Evolutionary conservation across 92 coral and sea anemone species (phyloP), one percentile per base, ranked within the genome.

Genomic region (Porites lobata): DNA sequence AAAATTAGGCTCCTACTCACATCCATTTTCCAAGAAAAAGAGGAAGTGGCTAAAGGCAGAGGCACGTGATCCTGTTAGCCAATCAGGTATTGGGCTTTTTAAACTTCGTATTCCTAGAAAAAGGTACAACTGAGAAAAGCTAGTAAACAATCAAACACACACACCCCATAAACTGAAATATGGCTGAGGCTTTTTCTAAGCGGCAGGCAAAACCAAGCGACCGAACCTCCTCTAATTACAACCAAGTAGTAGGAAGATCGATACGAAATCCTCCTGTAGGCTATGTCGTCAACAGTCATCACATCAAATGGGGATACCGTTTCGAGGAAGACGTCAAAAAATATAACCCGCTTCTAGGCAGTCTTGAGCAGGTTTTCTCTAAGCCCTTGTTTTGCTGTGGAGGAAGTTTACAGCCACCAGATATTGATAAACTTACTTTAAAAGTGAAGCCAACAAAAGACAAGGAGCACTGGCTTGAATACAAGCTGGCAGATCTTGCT

Each of bases 351-450:
- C 85, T 91, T 72, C 67, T 79, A 64, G 85, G 69, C 70, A 73
- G 83, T 71, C 87, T 86, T 11, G 93, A 86, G 61, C 62, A 73
- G 19, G 87, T 78, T 15, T 75, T 90, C 1, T 80, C 91, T 51
- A 90, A 68, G 56, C 90, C 93, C 57, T 38, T 86, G 59, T 90
- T 90, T 24, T 86, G 93, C 80, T 90, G 91, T 69, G 91, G 93
- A 73, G 93, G 91, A 78, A 72, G 84, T 68, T 76, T 86, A 14
- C 85, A 64, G 79, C 82, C 84, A 32, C 19, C 61, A 56, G 65
- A 81, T 9, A 24, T 76, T 20, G 88, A 81, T 10, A 65, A 74
- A 2, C 76, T 66, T 11, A 79, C 38, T 9, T 54, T 90, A 32
- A 67, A 80, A 75, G 84, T 90, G 73, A 86, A 90, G 70, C 83